These are phyloP conservation scores for Diarsia mendica DNA, from an alignment of 2,888 invertebrate genomes.

Conservation along the genomic window DNA sequence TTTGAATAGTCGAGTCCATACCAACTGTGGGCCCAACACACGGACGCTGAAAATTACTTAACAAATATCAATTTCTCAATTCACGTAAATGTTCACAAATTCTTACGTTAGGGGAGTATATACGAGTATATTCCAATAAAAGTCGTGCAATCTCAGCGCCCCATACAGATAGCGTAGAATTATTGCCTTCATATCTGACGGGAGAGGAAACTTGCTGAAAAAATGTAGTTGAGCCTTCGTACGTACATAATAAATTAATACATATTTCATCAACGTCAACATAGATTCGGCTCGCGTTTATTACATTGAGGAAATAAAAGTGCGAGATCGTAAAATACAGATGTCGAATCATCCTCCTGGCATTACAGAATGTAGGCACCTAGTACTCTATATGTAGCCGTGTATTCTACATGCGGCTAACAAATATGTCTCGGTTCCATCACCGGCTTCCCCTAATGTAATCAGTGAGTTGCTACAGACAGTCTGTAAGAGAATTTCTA, in stretches of 20 bases:
- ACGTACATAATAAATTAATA: slow-evolving; percentile 78
- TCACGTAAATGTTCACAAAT: slow-evolving; percentile 66
- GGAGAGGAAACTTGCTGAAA: slow-evolving; percentile 81
- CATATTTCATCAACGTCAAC: slow-evolving; percentile 79
- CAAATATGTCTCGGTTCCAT: slow-evolving; percentile 39
- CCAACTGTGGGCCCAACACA: neutral
- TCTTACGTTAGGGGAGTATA: slow-evolving; percentile 58
- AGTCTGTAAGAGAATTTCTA: slow-evolving; percentile 68
- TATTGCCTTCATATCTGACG: slow-evolving; percentile 82
- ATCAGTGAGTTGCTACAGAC: slow-evolving; percentile 70
- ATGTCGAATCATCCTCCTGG: slow-evolving; percentile 1
- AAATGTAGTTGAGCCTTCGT: slow-evolving; percentile 80
- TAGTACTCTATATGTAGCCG: neutral
- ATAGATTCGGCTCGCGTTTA: slow-evolving; percentile 61
- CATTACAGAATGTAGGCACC: neutral
- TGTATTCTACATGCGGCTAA: slow-evolving; percentile 22
- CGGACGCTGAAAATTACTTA: slow-evolving; percentile 43
- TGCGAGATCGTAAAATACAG: slow-evolving; percentile 39
- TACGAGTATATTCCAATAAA: slow-evolving; percentile 71
- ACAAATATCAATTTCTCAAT: slow-evolving; percentile 67
- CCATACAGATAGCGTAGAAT: slow-evolving; percentile 80
- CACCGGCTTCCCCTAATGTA: slow-evolving; percentile 68
- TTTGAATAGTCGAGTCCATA: neutral
- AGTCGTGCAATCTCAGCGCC: slow-evolving; percentile 81
- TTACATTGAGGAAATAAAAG: slow-evolving; percentile 46